These are phyloP conservation scores for Drosophila aldrichi DNA, from an alignment of 2,888 invertebrate genomes.

Conservation along the genomic window DNA sequence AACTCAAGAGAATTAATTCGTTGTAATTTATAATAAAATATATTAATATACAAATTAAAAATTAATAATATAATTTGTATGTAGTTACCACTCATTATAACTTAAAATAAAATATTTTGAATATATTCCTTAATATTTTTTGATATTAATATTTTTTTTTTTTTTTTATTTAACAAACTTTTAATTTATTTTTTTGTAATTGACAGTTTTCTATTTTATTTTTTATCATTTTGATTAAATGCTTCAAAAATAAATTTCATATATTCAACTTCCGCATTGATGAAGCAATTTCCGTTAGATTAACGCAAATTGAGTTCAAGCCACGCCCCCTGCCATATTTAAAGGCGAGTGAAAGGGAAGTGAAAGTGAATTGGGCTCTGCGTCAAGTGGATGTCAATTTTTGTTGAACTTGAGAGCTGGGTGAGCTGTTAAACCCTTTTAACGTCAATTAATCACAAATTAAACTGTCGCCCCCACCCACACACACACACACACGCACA, in stretches of 20 bases:
- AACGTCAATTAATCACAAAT: slow-evolving; percentile 81
- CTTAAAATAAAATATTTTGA: too few relatives aligned
- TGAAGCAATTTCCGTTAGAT: slow-evolving; percentile 76
- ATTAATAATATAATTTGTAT: too few relatives aligned
- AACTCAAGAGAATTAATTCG: neutral
- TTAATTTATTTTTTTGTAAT: slow-evolving; percentile 22
- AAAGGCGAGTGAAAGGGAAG: slow-evolving; percentile 45
- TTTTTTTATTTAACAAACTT: neutral
- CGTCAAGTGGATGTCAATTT: slow-evolving; percentile 55
- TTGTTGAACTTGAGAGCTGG: slow-evolving; percentile 10
- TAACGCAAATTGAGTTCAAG: slow-evolving; percentile 64
- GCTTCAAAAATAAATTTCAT: slow-evolving; percentile 59
- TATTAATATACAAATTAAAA: too few relatives aligned
- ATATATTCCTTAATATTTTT: too few relatives aligned
- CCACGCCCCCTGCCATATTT: slow-evolving; percentile 14
- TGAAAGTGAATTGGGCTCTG: slow-evolving; percentile 69
- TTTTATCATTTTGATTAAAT: slow-evolving; percentile 50
- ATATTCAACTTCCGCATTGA: slow-evolving; percentile 68
- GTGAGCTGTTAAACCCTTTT: slow-evolving; percentile 74
- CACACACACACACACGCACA: slow-evolving; percentile 5
- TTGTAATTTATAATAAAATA: neutral
- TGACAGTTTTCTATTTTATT: neutral
- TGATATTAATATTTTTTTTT: too few relatives aligned
- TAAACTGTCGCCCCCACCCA: slow-evolving; percentile 73
- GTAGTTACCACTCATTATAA: too few relatives aligned